phyloP scores from a whole-genome alignment of 2,113 vertebrate genomes.

The Sceloporus tristichus region DNA sequence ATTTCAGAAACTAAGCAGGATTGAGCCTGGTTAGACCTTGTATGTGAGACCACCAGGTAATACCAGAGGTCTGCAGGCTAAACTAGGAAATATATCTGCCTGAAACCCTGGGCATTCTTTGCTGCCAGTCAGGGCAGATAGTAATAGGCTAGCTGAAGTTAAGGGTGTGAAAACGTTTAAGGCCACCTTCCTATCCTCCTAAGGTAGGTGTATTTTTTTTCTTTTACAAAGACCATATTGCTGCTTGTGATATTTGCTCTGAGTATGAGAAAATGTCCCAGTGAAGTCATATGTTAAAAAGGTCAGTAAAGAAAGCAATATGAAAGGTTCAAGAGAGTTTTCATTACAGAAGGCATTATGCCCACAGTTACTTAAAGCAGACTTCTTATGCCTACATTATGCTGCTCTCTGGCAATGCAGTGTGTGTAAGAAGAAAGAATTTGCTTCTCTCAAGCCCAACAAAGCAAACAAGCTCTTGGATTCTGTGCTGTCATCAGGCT shows the following conservation, averaged over 20 bases:
- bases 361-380: conserved; percentile 79
- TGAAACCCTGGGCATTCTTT: too few relatives aligned
- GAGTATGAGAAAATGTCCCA: conserved; percentile 78
- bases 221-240: conserved; percentile 68
- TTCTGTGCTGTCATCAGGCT: conserved; percentile 81
- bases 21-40: too few relatives aligned
- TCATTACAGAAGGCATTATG: conserved; percentile 75
- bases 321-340: conserved; percentile 46
- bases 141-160: too few relatives aligned
- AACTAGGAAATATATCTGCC: too few relatives aligned
- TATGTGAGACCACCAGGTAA: too few relatives aligned
- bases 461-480: conserved; percentile 81
- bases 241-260: conserved; percentile 80
- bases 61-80: too few relatives aligned
- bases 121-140: too few relatives aligned
- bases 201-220: neutral
- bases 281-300: conserved; percentile 72
- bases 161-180: too few relatives aligned
- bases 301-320: conserved; percentile 79
- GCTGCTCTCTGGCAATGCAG: conserved; percentile 55
- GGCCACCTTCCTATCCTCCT: too few relatives aligned
- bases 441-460: conserved; percentile 65
- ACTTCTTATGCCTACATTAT: conserved; percentile 53
- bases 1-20: too few relatives aligned
- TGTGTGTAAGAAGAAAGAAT: conserved; percentile 59